Evolutionary conservation across 2,113 vertebrate species (phyloP).

Genomic region (Bos javanicus): DNA sequence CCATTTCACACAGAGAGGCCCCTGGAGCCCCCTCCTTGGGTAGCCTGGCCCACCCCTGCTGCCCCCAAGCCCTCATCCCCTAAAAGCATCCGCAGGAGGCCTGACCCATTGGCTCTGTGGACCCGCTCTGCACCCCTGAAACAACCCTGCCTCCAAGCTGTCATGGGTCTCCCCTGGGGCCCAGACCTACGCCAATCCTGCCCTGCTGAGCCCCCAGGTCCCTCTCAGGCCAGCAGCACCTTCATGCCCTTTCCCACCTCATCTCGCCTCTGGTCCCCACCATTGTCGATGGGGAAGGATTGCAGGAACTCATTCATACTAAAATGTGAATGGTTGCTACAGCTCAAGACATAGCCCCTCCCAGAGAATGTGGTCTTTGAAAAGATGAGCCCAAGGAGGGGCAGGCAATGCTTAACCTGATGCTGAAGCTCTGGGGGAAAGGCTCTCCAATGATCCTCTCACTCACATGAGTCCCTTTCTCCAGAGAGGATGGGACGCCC

Average conservation of each 20-base stretch:
- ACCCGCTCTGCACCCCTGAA: neutral
- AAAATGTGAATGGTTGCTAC: neutral
- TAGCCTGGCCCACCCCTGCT: fast-evolving
- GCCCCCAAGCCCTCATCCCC: neutral
- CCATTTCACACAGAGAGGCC: neutral
- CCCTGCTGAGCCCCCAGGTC: neutral
- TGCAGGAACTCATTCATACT: neutral
- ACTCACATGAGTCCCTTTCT: neutral
- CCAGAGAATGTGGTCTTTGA: neutral
- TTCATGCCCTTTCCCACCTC: neutral
- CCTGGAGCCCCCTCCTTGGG: no score
- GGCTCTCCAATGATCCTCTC: neutral
- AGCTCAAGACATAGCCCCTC: neutral
- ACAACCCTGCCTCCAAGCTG: no score
- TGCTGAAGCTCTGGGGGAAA: no score
- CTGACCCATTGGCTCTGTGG: neutral
- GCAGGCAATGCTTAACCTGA: neutral
- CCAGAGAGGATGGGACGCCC: neutral
- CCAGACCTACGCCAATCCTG: fast-evolving
- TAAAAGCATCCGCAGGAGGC: neutral
- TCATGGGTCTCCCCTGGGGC: neutral
- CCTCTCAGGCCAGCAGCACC: no score
- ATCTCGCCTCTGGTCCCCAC: neutral
- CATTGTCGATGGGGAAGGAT: neutral
- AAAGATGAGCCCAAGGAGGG: neutral